phyloP scores from a whole-genome alignment of 2,888 invertebrate species.

The Phanerotoma sp. region DNA sequence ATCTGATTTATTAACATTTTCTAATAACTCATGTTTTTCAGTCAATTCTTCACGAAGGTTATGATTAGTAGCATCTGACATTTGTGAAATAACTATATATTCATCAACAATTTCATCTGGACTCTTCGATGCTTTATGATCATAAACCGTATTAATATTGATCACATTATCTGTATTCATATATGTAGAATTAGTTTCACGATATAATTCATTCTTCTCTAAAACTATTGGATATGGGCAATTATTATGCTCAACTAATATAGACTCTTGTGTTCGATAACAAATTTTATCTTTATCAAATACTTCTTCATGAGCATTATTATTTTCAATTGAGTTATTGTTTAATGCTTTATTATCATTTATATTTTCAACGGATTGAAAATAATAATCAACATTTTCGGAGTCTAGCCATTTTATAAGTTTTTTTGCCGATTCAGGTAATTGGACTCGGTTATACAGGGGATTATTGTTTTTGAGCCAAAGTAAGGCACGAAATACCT shows the following conservation, averaged over 20 bases:
- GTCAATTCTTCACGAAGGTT: background rate
- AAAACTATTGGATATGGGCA: too few species aligned
- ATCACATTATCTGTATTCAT: too few species aligned
- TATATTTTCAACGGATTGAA: background rate
- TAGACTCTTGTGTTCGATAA: background rate
- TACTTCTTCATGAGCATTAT: background rate
- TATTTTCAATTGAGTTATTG: background rate
- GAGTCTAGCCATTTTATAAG: too few species aligned
- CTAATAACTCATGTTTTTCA: too few species aligned
- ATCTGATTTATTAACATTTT: background rate
- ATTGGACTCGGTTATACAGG: too few species aligned
- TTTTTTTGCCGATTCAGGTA: too few species aligned
- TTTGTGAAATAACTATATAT: too few species aligned
- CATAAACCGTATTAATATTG: too few species aligned
- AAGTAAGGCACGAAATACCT: slow-evolving; percentile 38
- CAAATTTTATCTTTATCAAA: background rate
- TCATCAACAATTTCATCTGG: too few species aligned
- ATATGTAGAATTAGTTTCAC: too few species aligned
- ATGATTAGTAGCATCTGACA: background rate
- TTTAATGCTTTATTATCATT: background rate
- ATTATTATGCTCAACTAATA: background rate
- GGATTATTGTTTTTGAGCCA: slow-evolving; percentile 42
- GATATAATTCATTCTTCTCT: too few species aligned
- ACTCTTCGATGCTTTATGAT: too few species aligned
- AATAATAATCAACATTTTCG: slow-evolving; percentile 7